phyloP scores from a whole-genome alignment of 2,888 invertebrate genomes.

The Ochropleura leucogaster region DNA sequence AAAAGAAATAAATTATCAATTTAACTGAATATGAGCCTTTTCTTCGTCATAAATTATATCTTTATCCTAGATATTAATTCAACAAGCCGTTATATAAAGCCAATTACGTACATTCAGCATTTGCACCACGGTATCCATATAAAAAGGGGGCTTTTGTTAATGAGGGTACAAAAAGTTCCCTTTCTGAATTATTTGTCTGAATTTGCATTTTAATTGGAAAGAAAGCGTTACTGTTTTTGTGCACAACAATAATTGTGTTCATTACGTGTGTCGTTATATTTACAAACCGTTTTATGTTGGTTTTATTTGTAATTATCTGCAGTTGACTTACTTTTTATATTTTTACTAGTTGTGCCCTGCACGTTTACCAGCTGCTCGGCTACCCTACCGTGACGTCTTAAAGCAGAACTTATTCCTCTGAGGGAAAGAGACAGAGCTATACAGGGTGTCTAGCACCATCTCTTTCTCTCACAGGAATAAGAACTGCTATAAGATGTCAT shows the following conservation, averaged over 20 bases:
- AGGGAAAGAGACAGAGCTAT: too few relatives aligned
- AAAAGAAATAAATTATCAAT: slow-evolving; percentile 58
- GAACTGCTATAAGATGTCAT: too few relatives aligned
- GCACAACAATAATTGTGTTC: slow-evolving; percentile 62
- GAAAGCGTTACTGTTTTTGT: slow-evolving; percentile 74
- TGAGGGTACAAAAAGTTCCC: slow-evolving; percentile 81
- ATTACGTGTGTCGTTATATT: slow-evolving; percentile 40
- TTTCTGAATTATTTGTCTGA: slow-evolving; percentile 80
- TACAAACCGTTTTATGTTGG: background rate
- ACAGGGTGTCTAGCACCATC: too few relatives aligned
- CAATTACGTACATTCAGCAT: slow-evolving; percentile 79
- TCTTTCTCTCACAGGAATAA: too few relatives aligned
- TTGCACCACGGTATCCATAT: slow-evolving; percentile 73
- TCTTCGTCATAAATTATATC: slow-evolving; percentile 65
- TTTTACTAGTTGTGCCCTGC: too few relatives aligned
- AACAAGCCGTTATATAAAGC: slow-evolving; percentile 76
- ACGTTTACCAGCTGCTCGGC: too few relatives aligned
- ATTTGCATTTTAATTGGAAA: slow-evolving; percentile 85
- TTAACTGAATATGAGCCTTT: slow-evolving; percentile 61
- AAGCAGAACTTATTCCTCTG: too few relatives aligned
- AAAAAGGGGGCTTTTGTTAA: slow-evolving; percentile 79
- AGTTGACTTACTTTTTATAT: too few relatives aligned
- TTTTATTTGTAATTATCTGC: too few relatives aligned
- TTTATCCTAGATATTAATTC: slow-evolving; percentile 73
- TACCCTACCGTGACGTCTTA: too few relatives aligned